Base-by-base conservation (phyloP, 2,113 vertebrate genomes). In the Forbesichthys papilliferus region DNA sequence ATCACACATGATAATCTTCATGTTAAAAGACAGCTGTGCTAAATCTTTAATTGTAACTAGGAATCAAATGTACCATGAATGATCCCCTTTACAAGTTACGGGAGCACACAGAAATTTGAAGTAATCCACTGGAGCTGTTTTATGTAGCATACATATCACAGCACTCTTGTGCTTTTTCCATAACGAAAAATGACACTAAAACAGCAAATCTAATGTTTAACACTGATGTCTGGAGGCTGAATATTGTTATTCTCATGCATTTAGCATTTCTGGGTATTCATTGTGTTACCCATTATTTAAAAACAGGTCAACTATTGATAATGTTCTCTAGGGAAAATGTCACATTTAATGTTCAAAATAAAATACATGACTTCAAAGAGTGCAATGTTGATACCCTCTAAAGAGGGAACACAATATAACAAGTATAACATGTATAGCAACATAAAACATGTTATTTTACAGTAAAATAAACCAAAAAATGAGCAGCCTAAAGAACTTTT, bases 1-100 rank as follows among this genome's bases (percentile, higher is more conserved):
- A 87, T 90, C 85, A 85, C 72, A 77, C 53, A 85, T 78, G 74
- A 77, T 91, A 88, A 89, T 90, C 88, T 89, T 89, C 84, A 90
- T 87, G 71, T 76, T 73, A 68, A 72, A 61, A 86, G 88, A 91
- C 87, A 88, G 86, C 84, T 85, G 83, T 81, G 85, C 71, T 80
- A 84, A 89, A 86, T 88, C 85, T 83, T 84, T 82, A 86, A 90
- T 88, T 91, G 83, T 89, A 90, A 84, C 80, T 80, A 61, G 78
- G 81, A 84, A 78, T 82, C 78, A 88, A 73, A 87, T 82, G 73
- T 66, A 78, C 81, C 84, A 78, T 87, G 87, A 87, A 85, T 84
- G 74, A 86, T 82, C 76, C 75, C 61, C 67, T 83, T 87, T 84
- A 77, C 70, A 81, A 85, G 81, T 87, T 74, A 73, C 70, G 74